Base-by-base conservation (phyloP, 2,113 vertebrate genomes). In the Casuarius casuarius region DNA sequence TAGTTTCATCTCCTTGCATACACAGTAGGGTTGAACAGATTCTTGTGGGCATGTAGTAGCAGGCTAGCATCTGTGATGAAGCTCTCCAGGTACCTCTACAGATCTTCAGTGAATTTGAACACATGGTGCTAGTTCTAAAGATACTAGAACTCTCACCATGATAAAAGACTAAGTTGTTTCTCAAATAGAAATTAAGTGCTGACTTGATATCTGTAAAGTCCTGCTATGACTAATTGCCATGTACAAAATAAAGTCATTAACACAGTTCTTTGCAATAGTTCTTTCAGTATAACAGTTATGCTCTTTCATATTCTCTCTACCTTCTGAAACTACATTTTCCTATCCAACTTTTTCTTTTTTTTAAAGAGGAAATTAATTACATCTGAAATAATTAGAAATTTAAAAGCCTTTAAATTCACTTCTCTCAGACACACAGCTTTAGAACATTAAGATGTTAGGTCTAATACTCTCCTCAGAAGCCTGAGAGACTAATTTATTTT, bases 321-420 rank as follows among this genome's bases (percentile, higher is more conserved):
- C 63, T 95, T 87, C 94, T 92, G 46, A 95, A 96, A 94, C 52
- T 65, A 88, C 25, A 86, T 89, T 94, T 90, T 70, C 74, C 29
- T 84, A 67, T 23, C 59, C 56, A 80, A 52, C 42, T 89, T 90
- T 58, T 31, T 54, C 91, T 86, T 76, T 80, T 77, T 73, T 65
- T 86, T 96, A 90, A 90, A 18, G 19, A 91, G 52, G 75, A 92
- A 92, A 96, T 94, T 95, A 96, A 96, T 96, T 95, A 95, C 81
- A 95, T 89, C 87, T 92, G 68, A 87, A 93, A 81, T 79, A 95
- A 94, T 91, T 91, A 95, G 70, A 97, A 92, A 95, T 94, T 79
- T 95, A 56, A 96, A 96, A 91, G 94, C 89, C 92, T 95, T 96
- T 96, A 92, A 54, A 97, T 93, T 96, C 87, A 88, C 71, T 93